Base-by-base conservation (phyloP, 2,113 vertebrate species). In the Pholis gunnellus region DNA sequence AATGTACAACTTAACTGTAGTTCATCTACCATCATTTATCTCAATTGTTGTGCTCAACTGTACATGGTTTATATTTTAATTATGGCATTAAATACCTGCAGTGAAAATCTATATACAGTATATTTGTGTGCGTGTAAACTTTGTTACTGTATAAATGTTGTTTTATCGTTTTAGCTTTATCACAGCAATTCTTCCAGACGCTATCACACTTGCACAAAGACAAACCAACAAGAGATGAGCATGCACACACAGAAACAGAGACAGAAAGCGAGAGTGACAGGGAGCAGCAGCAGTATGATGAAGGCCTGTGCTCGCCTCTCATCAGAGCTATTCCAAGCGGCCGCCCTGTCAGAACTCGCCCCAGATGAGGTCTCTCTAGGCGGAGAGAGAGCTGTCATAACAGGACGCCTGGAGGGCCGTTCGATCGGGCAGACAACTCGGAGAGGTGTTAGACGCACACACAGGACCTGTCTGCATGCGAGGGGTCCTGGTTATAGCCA, bases 301-400 rank as follows among this genome's bases (percentile, higher is more conserved):
- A 84, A 90, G 71, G 86, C 88, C 89, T 87, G 80, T 7, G 57
- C 72, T 72, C 0, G 75, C 80, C 87, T 87, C 91, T 91, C 91
- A 89, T 90, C 93, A 86, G 82, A 92, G 90, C 86, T 82, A 91
- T 91, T 90, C 82, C 72, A 78, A 92, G 88, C 71, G 27, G 82
- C 75, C 25, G 56, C 86, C 83, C 91, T 94, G 91, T 93, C 91
- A 92, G 90, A 93, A 91, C 93, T 88, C 61, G 85, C 88, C 90
- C 83, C 87, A 90, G 88, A 92, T 92, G 88, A 89, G 87, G 86
- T 88, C 87, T 87, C 88, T 66, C 84, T 69, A 88, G 88, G 85
- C 76, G 14, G 74, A 81, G 79, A 88, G 81, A 73, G 78, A 89
- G 79, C 82, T 91, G 93, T 93, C 90, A 93, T 90, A 91, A 89